Evolutionary conservation across 2,113 vertebrate genomes (phyloP).

Genomic region (Perccottus glenii): DNA sequence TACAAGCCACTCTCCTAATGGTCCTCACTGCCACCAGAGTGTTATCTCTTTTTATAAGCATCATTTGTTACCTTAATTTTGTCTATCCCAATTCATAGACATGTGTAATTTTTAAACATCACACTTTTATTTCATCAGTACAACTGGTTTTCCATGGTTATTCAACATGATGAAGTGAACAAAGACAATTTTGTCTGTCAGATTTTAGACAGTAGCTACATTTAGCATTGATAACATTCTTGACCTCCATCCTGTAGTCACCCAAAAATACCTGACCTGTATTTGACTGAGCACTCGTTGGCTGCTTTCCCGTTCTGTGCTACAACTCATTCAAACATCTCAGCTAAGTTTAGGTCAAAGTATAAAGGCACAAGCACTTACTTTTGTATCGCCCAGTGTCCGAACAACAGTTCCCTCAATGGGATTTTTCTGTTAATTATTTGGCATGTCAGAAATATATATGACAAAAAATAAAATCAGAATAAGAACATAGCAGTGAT

Average conservation of each 20-base stretch:
- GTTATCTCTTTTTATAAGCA: background rate
- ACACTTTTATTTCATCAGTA: too few species aligned
- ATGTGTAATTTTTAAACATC: too few species aligned
- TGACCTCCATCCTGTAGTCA: background rate
- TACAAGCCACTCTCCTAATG: background rate
- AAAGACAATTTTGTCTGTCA: too few species aligned
- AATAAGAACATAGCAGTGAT: slow-evolving; percentile 13
- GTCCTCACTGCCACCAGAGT: background rate
- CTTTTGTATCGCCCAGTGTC: background rate
- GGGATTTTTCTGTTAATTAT: too few species aligned
- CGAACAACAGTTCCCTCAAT: too few species aligned
- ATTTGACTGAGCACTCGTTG: background rate
- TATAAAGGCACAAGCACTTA: background rate
- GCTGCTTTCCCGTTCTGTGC: background rate
- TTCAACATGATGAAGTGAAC: too few species aligned
- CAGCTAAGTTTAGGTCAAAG: background rate
- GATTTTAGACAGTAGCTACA: too few species aligned
- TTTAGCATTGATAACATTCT: background rate
- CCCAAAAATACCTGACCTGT: background rate
- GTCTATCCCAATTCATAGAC: too few species aligned
- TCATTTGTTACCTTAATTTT: too few species aligned
- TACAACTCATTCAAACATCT: background rate
- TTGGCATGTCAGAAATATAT: too few species aligned
- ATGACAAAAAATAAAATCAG: too few species aligned
- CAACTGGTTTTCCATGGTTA: too few species aligned